These are phyloP conservation scores for Lepidurus couesii DNA, from an alignment of 1,140 invertebrate genomes.

Conservation along the genomic window DNA sequence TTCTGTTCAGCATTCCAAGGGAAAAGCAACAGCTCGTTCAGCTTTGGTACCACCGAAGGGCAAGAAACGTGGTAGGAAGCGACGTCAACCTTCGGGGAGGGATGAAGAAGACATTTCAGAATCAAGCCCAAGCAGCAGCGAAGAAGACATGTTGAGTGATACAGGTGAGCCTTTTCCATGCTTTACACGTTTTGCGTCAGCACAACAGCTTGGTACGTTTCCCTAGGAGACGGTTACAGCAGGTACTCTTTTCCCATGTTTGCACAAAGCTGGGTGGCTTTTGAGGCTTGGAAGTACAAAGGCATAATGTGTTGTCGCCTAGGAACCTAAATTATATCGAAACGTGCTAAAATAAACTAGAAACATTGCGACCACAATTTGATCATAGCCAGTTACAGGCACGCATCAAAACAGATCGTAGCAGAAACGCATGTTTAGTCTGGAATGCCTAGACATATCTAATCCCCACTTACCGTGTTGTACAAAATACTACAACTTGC, in stretches of 20 bases:
- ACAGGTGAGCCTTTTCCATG: not conserved
- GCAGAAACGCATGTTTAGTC: too few relatives aligned
- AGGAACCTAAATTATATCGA: not conserved
- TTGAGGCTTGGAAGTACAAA: not conserved
- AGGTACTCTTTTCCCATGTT: not conserved
- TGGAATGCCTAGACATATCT: too few relatives aligned
- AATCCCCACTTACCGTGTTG: too few relatives aligned
- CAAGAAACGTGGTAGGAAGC: slow-evolving; percentile 14
- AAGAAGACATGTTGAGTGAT: not conserved
- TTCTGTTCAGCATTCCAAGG: not conserved
- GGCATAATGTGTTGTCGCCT: not conserved
- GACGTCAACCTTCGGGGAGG: not conserved
- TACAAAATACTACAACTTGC: too few relatives aligned
- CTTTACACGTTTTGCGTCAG: not conserved
- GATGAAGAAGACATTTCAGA: not conserved
- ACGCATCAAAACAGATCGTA: too few relatives aligned
- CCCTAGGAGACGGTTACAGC: not conserved
- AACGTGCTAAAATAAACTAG: not conserved
- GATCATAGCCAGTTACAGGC: not conserved
- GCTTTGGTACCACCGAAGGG: not conserved
- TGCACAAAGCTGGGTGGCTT: not conserved
- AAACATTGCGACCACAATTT: not conserved
- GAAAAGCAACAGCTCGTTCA: not conserved
- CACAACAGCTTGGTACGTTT: not conserved
- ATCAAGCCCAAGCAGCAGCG: not conserved